Evolutionary conservation across 2,888 invertebrate genomes (phyloP).

Genomic region (Stenolophus ochropezus): DNA sequence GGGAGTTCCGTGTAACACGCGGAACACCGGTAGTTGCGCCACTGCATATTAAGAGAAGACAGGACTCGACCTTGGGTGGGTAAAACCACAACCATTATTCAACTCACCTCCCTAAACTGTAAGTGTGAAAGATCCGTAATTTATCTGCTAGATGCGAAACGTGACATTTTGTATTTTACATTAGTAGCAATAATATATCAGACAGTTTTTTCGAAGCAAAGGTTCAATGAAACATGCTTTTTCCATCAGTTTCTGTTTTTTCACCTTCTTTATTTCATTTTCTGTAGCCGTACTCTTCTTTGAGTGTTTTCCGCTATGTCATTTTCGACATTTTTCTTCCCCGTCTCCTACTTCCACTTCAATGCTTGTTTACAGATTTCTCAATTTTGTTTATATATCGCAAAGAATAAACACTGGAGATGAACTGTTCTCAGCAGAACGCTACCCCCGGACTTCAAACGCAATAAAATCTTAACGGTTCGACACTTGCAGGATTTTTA

Average conservation of each 20-base stretch:
- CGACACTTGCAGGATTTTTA: background rate
- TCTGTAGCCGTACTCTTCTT: constrained; percentile 21
- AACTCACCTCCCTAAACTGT: too few species aligned
- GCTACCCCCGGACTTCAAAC: background rate
- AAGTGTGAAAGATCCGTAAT: background rate
- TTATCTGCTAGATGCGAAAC: background rate
- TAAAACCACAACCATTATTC: too few species aligned
- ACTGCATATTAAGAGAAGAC: too few species aligned
- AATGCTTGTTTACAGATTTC: constrained; percentile 36
- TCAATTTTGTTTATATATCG: constrained; percentile 48
- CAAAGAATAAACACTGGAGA: constrained; percentile 23
- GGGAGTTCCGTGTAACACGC: too few species aligned
- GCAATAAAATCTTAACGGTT: background rate
- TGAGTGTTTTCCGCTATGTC: constrained; percentile 45
- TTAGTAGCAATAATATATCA: constrained; percentile 27
- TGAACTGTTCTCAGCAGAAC: constrained; percentile 23
- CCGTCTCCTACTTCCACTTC: constrained; percentile 6
- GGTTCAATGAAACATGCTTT: constrained; percentile 43
- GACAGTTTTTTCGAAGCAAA: constrained; percentile 7
- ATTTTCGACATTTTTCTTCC: constrained; percentile 44
- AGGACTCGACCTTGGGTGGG: too few species aligned
- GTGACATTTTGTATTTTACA: constrained; percentile 16
- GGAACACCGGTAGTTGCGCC: too few species aligned
- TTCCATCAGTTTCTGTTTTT: constrained; percentile 46
- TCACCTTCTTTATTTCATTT: constrained; percentile 14